Percentiles rank a stretch among this genome's conserved stretches.
Conservation (phyloP, 2,113 vertebrate genomes). For the Procavia capensis region DNA sequence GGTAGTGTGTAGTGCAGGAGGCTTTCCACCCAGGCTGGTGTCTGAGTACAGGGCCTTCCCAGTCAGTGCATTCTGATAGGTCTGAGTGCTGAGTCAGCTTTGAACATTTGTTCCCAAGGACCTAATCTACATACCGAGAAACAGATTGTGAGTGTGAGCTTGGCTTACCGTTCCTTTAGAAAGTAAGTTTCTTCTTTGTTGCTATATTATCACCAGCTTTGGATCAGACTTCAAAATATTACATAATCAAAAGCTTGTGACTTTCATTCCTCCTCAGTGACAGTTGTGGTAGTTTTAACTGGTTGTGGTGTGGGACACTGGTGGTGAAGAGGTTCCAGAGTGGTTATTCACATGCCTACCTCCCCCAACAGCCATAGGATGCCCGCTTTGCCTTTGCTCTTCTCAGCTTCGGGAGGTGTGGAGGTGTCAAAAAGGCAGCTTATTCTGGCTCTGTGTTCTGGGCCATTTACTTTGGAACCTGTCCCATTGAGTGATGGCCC, state of each 20-base stretch:
- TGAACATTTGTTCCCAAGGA: background rate
- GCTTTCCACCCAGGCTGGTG: fast-evolving
- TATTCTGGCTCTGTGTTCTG: background rate
- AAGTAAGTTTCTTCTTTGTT: background rate
- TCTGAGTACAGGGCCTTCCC: background rate
- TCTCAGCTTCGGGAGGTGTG: background rate
- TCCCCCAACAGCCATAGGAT: background rate
- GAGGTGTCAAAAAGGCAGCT: background rate
- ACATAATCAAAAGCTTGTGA: background rate
- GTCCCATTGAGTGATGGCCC: background rate
- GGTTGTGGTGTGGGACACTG: background rate
- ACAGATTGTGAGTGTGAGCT: background rate
- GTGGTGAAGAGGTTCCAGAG: background rate
- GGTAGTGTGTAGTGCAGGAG: too few species aligned
- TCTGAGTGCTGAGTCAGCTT: background rate
- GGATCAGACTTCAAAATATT: background rate
- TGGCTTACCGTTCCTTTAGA: background rate
- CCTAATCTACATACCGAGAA: background rate
- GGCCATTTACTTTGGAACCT: background rate
- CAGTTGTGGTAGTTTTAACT: background rate
- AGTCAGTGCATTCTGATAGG: background rate
- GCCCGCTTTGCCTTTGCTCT: background rate
- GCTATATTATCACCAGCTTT: background rate
- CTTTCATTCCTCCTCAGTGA: background rate
- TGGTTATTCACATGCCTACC: background rate